Evolutionary conservation across 2,797 vertebrate species (phyloP), one percentile per base, ranked within the genome.

Genomic region (Danio albolineatus): DNA sequence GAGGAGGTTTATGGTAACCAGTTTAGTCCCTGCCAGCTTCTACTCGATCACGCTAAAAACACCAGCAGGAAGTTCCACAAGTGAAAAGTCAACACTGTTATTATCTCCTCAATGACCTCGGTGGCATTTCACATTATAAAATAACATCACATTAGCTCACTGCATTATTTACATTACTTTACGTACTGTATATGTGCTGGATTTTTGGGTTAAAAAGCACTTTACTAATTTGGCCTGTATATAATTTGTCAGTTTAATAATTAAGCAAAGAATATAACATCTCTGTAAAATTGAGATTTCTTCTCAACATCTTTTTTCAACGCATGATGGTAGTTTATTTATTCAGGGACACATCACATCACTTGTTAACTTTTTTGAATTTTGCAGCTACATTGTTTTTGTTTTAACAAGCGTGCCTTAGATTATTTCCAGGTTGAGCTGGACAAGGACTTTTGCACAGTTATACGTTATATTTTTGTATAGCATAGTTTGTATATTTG

Each of bases 21-120:
- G 78, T 97, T 97, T 90, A 94, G 93, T 0, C 95, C 96, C 0
- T 96, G 96, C 88, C 95, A 95, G 89, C 91, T 97, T 69, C 91
- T 96, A 38, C 74, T 95, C 12, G 95, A 97, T 89, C 87, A 96
- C 0, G 94, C 95, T 76, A 95, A 88, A 70, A 93, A 91, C 86
- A 75, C 92, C 0, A 79, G 86, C 92, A 96, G 92, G 91, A 95
- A 92, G 51, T 97, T 97, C 88, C 92, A 94, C 89, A 86, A 89
- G 66, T 92, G 82, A 88, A 54, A 46, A 28, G 3, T 64, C 2
- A 60, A n/a, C 16, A 28, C 16, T 2, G 0, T 59, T 59, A 14
- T 21, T n/a, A 48, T 41, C n/a, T 59, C 51, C 9, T 60, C 28
- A 28, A n/a, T 28, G 64, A 67, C 28, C 21, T 59, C 51, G 39